Evolutionary conservation across 2,888 invertebrate species (phyloP).

Genomic region (Heteromurus nitidus): DNA sequence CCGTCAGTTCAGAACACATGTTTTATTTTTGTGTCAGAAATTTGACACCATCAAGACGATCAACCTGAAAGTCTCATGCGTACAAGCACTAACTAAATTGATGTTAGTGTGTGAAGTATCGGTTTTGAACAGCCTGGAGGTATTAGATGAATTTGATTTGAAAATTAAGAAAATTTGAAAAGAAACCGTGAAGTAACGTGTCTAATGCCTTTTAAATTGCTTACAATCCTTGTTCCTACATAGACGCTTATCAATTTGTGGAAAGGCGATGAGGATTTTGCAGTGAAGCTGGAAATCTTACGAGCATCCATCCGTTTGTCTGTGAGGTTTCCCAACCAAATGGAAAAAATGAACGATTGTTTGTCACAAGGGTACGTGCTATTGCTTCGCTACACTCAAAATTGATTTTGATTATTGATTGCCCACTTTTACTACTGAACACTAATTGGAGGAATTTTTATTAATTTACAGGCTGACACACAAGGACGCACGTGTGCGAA

Average conservation of each 20-base stretch:
- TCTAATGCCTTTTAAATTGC: no score
- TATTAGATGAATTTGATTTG: no score
- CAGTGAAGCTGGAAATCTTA: slow-evolving; percentile 70
- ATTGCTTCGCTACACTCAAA: background rate
- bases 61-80: slow-evolving; percentile 66
- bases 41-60: slow-evolving; percentile 56
- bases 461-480: slow-evolving; percentile 51
- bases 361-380: slow-evolving; percentile 65
- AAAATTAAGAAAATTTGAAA: no score
- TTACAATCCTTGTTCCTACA: no score
- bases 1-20: slow-evolving; percentile 68
- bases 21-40: slow-evolving; percentile 58
- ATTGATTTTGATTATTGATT: background rate
- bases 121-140: slow-evolving; percentile 57
- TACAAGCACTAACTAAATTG: slow-evolving; percentile 69
- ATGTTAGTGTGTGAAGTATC: slow-evolving; percentile 68
- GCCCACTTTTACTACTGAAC: background rate
- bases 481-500: slow-evolving; percentile 57
- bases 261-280: slow-evolving; percentile 52
- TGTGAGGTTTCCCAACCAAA: slow-evolving; percentile 71
- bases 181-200: no score
- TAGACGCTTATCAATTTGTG: slow-evolving; percentile 66
- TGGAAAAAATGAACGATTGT: slow-evolving; percentile 70
- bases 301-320: slow-evolving; percentile 66
- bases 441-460: no score